Percentiles rank a stretch among this genome's conserved stretches.
Evolutionary conservation across 1,140 invertebrate genomes (phyloP).

Genomic region (Eurosta solidaginis): DNA sequence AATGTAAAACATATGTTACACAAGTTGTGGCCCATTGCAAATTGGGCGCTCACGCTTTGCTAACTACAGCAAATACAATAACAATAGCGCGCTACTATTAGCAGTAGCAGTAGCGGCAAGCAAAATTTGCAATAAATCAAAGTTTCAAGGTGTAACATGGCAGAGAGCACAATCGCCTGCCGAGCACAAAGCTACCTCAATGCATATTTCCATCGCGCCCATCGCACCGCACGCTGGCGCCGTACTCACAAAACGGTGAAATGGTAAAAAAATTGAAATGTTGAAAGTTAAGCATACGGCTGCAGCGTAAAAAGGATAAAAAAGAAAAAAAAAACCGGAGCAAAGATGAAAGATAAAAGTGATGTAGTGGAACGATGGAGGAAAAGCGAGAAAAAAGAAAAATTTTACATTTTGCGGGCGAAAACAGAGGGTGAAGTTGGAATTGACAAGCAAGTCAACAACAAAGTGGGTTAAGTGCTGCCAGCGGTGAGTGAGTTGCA

Average conservation of each 20-base stretch:
- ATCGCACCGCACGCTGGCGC: neutral
- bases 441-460: neutral
- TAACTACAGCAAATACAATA: neutral
- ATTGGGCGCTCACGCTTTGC: neutral
- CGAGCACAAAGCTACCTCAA: neutral
- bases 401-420: too few relatives aligned
- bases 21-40: neutral
- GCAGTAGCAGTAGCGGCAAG: neutral
- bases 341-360: constrained; percentile 23
- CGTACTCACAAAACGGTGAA: neutral
- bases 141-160: constrained; percentile 17
- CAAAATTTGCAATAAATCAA: constrained; percentile 26
- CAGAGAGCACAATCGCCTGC: neutral
- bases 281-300: neutral
- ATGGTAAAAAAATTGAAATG: constrained; percentile 15
- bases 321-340: neutral
- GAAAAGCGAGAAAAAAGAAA: neutral
- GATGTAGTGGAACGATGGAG: neutral
- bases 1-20: constrained; percentile 23
- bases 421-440: neutral
- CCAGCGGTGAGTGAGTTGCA: neutral
- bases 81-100: neutral
- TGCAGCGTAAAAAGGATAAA: neutral
- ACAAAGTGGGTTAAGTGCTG: neutral
- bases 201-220: neutral